Conservation (phyloP, 2,888 invertebrate species). For the Ditula angustiorana region DNA sequence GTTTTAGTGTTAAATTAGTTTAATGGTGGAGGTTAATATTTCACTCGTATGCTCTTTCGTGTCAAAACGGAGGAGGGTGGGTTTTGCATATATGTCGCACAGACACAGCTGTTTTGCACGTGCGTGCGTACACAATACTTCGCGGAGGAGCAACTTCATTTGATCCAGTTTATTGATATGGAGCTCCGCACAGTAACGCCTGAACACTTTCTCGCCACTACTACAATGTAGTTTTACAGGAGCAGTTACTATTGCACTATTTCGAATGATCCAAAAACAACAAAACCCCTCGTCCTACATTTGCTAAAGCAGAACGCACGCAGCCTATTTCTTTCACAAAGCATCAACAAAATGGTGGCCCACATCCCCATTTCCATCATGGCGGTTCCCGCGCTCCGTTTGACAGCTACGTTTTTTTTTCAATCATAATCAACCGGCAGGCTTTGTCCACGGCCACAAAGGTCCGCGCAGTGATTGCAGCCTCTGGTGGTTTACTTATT, state of each 20-base stretch:
- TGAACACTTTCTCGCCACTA: too few species aligned
- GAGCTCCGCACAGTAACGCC: too few species aligned
- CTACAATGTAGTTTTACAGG: too few species aligned
- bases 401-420: constrained; percentile 2
- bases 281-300: background rate
- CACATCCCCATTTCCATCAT: constrained; percentile 2
- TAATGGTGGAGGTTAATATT: too few species aligned
- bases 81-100: too few species aligned
- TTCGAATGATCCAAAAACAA: background rate
- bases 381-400: background rate
- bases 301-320: background rate
- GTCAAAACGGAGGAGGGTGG: too few species aligned
- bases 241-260: background rate
- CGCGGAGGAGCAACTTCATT: too few species aligned
- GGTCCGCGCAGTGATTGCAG: background rate
- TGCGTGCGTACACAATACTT: too few species aligned
- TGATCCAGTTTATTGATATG: too few species aligned
- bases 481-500: background rate
- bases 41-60: too few species aligned
- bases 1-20: too few species aligned
- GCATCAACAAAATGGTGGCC: background rate
- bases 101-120: too few species aligned
- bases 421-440: background rate
- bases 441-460: background rate
- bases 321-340: background rate